Conservation (phyloP, 2,888 invertebrate genomes). For the Plebejus anna region DNA sequence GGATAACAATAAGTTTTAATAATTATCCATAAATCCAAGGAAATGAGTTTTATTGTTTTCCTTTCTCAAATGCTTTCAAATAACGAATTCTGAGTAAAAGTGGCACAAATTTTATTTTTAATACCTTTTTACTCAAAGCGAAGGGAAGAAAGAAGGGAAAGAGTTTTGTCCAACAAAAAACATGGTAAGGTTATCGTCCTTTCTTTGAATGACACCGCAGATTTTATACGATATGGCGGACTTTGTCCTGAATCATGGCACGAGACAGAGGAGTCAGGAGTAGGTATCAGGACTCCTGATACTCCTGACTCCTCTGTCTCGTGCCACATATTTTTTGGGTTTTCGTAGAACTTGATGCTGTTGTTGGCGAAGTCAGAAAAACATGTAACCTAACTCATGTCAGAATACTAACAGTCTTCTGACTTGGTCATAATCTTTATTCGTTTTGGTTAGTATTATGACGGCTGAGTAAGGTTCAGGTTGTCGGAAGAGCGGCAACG, state of each 20-base stretch:
- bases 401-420: neutral
- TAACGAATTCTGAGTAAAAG: neutral
- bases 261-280: too few species aligned
- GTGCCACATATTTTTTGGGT: too few species aligned
- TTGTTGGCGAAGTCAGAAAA: neutral
- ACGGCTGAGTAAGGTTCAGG: conserved; percentile 30
- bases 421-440: neutral
- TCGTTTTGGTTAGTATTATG: neutral
- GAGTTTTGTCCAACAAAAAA: neutral
- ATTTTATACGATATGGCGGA: too few species aligned
- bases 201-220: too few species aligned
- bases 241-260: too few species aligned
- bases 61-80: neutral
- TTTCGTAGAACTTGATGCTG: neutral
- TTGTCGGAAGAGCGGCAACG: conserved; percentile 43
- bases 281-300: too few species aligned
- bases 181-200: too few species aligned
- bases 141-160: neutral
- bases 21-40: neutral
- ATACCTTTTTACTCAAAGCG: neutral
- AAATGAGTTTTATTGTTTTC: neutral
- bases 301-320: too few species aligned
- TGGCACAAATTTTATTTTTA: neutral
- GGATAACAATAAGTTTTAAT: neutral
- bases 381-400: neutral